phyloP scores from a whole-genome alignment of 1,140 invertebrate genomes.

The Centruroides sculpturatus region DNA sequence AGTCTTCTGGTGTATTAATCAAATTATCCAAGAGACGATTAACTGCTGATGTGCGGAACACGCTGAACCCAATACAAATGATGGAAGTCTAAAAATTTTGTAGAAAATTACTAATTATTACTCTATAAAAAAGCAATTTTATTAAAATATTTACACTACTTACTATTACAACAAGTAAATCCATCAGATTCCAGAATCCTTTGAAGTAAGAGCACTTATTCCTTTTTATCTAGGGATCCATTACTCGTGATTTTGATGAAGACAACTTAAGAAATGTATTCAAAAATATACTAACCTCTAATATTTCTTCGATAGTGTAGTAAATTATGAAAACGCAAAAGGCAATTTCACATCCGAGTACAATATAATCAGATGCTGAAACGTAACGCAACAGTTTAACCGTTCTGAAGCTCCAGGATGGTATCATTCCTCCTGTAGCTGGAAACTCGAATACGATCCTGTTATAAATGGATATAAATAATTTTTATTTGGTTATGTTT shows the following conservation, averaged over 20 bases:
- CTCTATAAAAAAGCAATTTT: neutral
- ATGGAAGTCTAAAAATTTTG: conserved; percentile 20
- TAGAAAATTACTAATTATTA: neutral
- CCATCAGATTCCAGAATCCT: conserved; percentile 48
- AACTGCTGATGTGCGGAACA: conserved; percentile 27
- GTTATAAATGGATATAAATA: neutral
- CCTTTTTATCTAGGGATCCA: conserved; percentile 32
- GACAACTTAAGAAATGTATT: neutral
- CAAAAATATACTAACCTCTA: conserved; percentile 34
- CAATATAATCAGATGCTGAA: conserved; percentile 37
- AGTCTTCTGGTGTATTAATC: conserved; percentile 30
- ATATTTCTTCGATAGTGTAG: conserved; percentile 48
- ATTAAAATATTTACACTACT: conserved; percentile 10
- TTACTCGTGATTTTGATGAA: neutral
- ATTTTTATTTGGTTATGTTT: neutral
- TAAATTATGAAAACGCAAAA: conserved; percentile 47
- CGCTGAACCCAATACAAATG: conserved; percentile 28
- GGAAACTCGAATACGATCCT: conserved; percentile 38
- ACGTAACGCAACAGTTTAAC: conserved; percentile 46
- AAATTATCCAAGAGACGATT: conserved; percentile 26
- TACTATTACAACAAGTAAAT: conserved; percentile 43
- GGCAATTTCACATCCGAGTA: conserved; percentile 43
- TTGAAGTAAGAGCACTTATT: conserved; percentile 42
- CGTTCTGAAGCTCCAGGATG: conserved; percentile 40
- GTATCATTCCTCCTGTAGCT: conserved; percentile 49